A percentile compares a stretch with the other conserved stretches of the same genome.
These are phyloP conservation scores for Paramuricea clavata DNA, from an alignment of 92 coral and sea anemone genomes.

Conservation along the genomic window DNA sequence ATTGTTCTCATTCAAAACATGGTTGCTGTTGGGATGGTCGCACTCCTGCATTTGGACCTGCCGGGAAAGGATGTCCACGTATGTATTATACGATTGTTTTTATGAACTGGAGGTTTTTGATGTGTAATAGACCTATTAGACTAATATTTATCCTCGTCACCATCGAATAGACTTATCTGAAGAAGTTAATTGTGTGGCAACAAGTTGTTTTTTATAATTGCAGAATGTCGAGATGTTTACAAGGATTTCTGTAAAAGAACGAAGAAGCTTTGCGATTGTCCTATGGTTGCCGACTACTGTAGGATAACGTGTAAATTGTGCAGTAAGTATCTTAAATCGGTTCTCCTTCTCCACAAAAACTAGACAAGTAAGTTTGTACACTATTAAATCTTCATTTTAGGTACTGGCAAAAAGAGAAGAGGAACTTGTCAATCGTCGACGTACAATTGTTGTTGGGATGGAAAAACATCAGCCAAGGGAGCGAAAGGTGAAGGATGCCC, in stretches of 20 bases:
- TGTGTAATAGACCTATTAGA: too few relatives aligned
- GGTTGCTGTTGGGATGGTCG: conserved; percentile 54
- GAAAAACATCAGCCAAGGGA: conserved; percentile 23
- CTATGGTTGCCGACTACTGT: conserved; percentile 48
- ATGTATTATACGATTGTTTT: neutral
- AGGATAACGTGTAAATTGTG: conserved; percentile 45
- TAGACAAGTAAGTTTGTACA: too few relatives aligned
- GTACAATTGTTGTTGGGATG: conserved; percentile 51
- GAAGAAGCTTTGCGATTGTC: conserved; percentile 44
- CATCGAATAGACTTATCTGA: too few relatives aligned
- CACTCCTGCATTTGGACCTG: conserved; percentile 36
- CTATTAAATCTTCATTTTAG: neutral
- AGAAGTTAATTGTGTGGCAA: too few relatives aligned
- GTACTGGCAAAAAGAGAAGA: neutral
- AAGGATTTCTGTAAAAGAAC: conserved; percentile 31
- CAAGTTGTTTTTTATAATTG: neutral
- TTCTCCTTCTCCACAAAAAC: neutral
- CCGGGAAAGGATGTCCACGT: conserved; percentile 52
- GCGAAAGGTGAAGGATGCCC: conserved; percentile 38
- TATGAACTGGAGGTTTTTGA: neutral
- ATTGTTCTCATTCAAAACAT: conserved; percentile 20
- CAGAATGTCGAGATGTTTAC: conserved; percentile 50
- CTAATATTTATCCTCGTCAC: too few relatives aligned
- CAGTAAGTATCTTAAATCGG: conserved; percentile 6
- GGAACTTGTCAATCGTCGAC: conserved; percentile 2